phyloP scores from a whole-genome alignment of 1,140 invertebrate genomes.

The Pseudomyrmex concolor region DNA sequence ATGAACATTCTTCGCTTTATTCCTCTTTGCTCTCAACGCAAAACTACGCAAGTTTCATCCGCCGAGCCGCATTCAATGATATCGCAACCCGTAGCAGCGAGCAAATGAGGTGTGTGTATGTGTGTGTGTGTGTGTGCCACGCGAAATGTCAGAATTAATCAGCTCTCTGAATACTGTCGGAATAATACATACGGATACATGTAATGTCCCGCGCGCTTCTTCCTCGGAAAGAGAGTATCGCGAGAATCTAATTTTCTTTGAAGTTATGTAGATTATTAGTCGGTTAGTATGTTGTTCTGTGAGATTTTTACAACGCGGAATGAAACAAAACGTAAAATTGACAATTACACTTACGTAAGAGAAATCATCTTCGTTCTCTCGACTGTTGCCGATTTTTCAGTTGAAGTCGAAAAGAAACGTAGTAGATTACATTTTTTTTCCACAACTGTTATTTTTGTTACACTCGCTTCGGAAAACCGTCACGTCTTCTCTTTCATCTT shows the following conservation, averaged over 20 bases:
- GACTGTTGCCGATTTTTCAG: too few relatives aligned
- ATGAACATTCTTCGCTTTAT: conserved; percentile 32
- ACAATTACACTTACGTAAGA: too few relatives aligned
- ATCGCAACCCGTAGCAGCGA: background rate
- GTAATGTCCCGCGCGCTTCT: background rate
- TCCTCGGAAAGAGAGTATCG: background rate
- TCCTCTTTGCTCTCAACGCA: conserved; percentile 1
- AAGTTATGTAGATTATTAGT: background rate
- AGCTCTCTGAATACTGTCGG: background rate
- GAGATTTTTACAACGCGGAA: too few relatives aligned
- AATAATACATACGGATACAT: background rate
- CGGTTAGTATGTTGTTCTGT: too few relatives aligned
- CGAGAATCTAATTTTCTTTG: background rate
- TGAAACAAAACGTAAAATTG: too few relatives aligned
- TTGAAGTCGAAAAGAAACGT: too few relatives aligned
- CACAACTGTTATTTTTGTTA: too few relatives aligned
- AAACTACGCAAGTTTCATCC: conserved; percentile 27
- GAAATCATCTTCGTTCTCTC: too few relatives aligned
- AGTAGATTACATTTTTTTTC: too few relatives aligned
- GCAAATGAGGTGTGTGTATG: conserved; percentile 2
- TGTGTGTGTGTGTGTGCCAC: too few relatives aligned
- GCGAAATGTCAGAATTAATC: conserved; percentile 11
- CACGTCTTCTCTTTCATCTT: too few relatives aligned
- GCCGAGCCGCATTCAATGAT: background rate
- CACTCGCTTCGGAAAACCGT: too few relatives aligned